A percentile compares a stretch with the other conserved stretches of the same genome.
These are phyloP conservation scores for Cotesia chilonis DNA, from an alignment of 1,140 invertebrate genomes.

Conservation along the genomic window DNA sequence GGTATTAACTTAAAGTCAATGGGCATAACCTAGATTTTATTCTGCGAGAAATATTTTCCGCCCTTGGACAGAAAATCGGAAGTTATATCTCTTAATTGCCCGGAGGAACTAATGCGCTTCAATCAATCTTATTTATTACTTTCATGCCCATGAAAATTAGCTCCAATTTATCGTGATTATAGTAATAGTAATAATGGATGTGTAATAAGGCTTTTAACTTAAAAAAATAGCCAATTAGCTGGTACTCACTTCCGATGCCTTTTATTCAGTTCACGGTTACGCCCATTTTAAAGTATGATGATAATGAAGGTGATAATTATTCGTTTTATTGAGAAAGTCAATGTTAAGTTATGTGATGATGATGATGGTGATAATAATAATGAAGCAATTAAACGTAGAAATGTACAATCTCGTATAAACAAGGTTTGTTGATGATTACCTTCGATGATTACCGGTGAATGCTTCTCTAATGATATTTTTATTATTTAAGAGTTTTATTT, in stretches of 20 bases:
- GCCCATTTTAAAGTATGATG: neutral
- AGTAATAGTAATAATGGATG: neutral
- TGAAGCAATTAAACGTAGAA: conserved; percentile 5
- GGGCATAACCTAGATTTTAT: conserved; percentile 45
- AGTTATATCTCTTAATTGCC: conserved; percentile 24
- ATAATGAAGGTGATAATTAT: conserved; percentile 15
- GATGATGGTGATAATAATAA: conserved; percentile 13
- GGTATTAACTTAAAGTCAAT: conserved; percentile 40
- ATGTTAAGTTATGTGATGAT: conserved; percentile 30
- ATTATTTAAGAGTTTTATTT: conserved; percentile 7
- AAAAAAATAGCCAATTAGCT: conserved; percentile 2
- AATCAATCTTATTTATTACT: conserved; percentile 9
- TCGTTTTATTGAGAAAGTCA: conserved; percentile 28
- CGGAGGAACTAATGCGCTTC: neutral
- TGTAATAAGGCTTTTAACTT: neutral
- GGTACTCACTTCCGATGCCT: conserved; percentile 15
- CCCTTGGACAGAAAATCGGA: conserved; percentile 40
- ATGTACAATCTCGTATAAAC: neutral
- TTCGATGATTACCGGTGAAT: conserved; percentile 13
- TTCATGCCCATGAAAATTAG: neutral
- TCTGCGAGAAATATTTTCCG: conserved; percentile 31
- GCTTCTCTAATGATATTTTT: conserved; percentile 6
- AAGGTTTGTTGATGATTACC: conserved; percentile 17
- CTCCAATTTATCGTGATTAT: neutral
- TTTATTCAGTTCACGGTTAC: conserved; percentile 32